Evolutionary conservation across 1,140 invertebrate genomes (phyloP).

Genomic region (Drosophila elegans): DNA sequence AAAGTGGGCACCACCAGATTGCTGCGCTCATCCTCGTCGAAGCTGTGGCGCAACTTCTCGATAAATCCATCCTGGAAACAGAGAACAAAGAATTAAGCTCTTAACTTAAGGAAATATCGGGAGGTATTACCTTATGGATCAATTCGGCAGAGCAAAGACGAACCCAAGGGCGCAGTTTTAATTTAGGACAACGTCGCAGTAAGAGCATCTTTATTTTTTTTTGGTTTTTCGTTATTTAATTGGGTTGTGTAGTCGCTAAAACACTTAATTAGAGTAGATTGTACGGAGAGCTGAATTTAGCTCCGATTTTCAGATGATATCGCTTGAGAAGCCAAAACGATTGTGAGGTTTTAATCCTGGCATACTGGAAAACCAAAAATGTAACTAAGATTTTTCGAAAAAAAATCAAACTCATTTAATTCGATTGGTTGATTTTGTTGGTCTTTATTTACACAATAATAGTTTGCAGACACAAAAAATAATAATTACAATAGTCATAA

Average conservation of each 20-base stretch:
- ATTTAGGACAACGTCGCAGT: constrained; percentile 42
- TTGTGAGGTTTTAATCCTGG: background rate
- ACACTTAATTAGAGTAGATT: background rate
- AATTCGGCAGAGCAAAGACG: constrained; percentile 59
- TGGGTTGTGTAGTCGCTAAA: background rate
- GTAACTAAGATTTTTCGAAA: background rate
- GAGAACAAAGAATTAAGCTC: background rate
- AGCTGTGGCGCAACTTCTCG: constrained; percentile 57
- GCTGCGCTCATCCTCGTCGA: constrained; percentile 52
- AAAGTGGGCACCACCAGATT: constrained; percentile 88
- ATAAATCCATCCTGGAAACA: constrained; percentile 53
- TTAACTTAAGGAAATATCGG: no score
- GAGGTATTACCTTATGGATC: constrained; percentile 46
- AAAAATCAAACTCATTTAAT: background rate
- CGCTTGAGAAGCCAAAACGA: constrained; percentile 30
- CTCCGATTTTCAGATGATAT: constrained; percentile 28
- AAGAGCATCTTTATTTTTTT: constrained; percentile 41
- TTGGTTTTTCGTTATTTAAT: background rate
- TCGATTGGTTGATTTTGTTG: constrained; percentile 19
- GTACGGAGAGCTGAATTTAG: constrained; percentile 22
- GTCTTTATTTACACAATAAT: constrained; percentile 54
- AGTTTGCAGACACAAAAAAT: constrained; percentile 52
- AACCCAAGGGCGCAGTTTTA: constrained; percentile 40
- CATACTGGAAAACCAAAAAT: background rate
- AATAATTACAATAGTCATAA: constrained; percentile 49